Base-by-base conservation (phyloP, 2,113 vertebrate species). In the Columba livia region DNA sequence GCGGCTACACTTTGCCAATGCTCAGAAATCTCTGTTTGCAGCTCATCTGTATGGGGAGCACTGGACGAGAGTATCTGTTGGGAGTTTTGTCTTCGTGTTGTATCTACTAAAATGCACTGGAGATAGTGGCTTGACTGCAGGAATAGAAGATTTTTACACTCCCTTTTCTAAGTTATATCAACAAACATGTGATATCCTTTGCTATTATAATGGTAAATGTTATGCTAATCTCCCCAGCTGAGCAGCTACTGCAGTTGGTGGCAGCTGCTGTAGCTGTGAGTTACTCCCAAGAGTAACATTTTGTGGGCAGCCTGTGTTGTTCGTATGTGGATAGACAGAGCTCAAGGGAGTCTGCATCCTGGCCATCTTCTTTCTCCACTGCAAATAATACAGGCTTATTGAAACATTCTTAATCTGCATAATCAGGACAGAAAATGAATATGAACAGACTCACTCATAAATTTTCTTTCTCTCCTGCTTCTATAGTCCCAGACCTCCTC, bases 1-100 rank as follows among this genome's bases (percentile, higher is more conserved):
- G 47, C 24, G 2, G 0, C 40, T 61, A 20, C 21, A 17, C 21
- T 44, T 80, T 12, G 8, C 25, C 0, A 0, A 2, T 53, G 20
- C 19, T 64, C 38, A 77, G 79, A 93, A 69, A 60, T 66, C 8
- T 81, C 50, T 51, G 6, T 66, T n/a, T 79, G 42, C 57, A 83
- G 10, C 5, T 80, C 14, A 62, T 66, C 47, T 21, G 12, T 19
- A 4, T 8, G 8, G 12, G 42, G 16, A 85, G 2, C n/a, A 28
- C 2, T 31, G 13, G 26, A 36, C 7, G 14, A 24, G 10, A 58
- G 12, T n/a, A 26, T 13, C n/a, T 74, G 15, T 47, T 79, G 36
- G 24, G n/a, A 66, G 3, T 65, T 92, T 69, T 65, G 36, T 70
- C 31, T 36, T 88, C 50, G 50, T 0, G 0, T 17, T 58, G 12